Evolutionary conservation across 2,888 invertebrate species (phyloP).

Genomic region (Creontiades dilutus): DNA sequence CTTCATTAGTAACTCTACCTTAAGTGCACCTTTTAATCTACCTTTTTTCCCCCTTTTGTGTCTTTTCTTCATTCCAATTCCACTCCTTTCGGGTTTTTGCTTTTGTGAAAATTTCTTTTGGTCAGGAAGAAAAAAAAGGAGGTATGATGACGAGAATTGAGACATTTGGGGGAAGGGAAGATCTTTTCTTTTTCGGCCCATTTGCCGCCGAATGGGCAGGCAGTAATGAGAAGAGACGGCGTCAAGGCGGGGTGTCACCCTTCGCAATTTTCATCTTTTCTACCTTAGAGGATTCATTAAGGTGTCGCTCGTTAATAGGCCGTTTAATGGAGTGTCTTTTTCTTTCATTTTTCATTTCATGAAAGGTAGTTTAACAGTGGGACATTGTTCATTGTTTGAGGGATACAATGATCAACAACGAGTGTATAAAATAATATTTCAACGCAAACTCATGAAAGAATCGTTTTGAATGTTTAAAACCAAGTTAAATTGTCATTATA

Average conservation of each 20-base stretch:
- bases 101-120: constrained; percentile 34
- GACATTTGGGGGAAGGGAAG: background rate
- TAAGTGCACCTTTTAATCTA: constrained; percentile 70
- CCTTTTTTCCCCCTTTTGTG: constrained; percentile 49
- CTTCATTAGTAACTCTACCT: constrained; percentile 69
- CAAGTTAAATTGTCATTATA: no score
- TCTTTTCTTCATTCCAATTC: constrained; percentile 18
- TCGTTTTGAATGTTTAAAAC: no score
- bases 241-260: constrained; percentile 20
- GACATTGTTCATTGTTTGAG: constrained; percentile 9
- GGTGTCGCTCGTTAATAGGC: constrained; percentile 25
- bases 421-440: no score
- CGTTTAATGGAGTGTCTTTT: constrained; percentile 25
- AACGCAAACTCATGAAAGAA: no score
- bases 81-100: constrained; percentile 34
- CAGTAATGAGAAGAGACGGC: constrained; percentile 9
- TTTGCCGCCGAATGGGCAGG: background rate
- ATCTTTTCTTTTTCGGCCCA: background rate
- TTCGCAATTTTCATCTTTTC: constrained; percentile 20
- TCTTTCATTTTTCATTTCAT: constrained; percentile 15
- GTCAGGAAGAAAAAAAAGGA: constrained; percentile 9
- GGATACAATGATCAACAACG: constrained; percentile 16
- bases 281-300: constrained; percentile 25
- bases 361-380: constrained; percentile 17
- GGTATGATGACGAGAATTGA: constrained; percentile 25